phyloP scores from a whole-genome alignment of 1,140 invertebrate genomes.

The Druon quercuslanigerum region DNA sequence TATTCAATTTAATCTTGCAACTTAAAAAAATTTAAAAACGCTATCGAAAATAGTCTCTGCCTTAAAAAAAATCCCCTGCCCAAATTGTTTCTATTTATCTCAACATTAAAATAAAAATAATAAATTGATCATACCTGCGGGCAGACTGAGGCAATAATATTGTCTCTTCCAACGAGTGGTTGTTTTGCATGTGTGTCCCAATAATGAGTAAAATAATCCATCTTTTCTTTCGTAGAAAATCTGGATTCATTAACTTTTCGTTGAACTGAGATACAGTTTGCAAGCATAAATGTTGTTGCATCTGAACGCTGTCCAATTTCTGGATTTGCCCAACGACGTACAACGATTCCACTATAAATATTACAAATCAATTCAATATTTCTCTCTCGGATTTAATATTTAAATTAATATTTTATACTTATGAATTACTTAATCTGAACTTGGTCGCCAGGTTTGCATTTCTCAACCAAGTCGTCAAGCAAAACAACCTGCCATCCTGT shows the following conservation, averaged over 20 bases:
- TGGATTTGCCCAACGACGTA: constrained; percentile 83
- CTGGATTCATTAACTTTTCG: constrained; percentile 65
- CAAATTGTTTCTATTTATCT: neutral
- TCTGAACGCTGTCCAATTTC: constrained; percentile 79
- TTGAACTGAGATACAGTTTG: constrained; percentile 65
- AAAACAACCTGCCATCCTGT: constrained; percentile 78
- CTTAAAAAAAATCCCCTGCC: too few relatives aligned
- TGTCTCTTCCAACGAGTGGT: constrained; percentile 84
- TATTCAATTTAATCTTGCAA: too few relatives aligned
- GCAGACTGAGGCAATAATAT: constrained; percentile 89
- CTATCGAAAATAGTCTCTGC: too few relatives aligned
- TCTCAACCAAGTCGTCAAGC: constrained; percentile 91
- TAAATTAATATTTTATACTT: neutral
- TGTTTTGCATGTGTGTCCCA: constrained; percentile 82
- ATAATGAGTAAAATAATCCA: constrained; percentile 84
- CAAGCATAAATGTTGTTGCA: constrained; percentile 69
- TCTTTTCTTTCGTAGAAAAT: constrained; percentile 77
- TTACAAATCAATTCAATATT: constrained; percentile 8
- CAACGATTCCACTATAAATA: constrained; percentile 83
- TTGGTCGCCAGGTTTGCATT: constrained; percentile 92
- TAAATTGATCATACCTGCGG: constrained; percentile 80
- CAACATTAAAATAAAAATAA: constrained; percentile 18
- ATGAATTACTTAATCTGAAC: constrained; percentile 77
- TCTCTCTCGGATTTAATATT: neutral
- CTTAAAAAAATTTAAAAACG: too few relatives aligned